These are phyloP conservation scores for Cyaniris semiargus DNA, from an alignment of 2,888 invertebrate genomes.

Conservation along the genomic window DNA sequence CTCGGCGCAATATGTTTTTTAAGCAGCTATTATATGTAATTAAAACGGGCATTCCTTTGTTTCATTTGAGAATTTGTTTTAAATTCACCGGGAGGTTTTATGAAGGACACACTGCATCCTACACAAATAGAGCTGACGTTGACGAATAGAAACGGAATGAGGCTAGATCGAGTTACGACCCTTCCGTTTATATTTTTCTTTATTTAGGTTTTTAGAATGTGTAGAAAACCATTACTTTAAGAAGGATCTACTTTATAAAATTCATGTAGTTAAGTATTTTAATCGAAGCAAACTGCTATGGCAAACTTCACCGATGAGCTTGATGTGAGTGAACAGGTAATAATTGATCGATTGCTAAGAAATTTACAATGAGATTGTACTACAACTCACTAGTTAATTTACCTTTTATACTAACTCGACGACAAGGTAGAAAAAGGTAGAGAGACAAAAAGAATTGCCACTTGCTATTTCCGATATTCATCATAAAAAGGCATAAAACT, in stretches of 20 bases:
- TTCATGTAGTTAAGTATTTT: background rate
- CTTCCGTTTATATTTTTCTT: background rate
- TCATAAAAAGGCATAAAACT: constrained; percentile 18
- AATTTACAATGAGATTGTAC: constrained; percentile 31
- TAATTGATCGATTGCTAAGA: background rate
- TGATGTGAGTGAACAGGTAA: background rate
- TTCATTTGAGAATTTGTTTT: constrained; percentile 46
- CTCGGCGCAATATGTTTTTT: constrained; percentile 28
- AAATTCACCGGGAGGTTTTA: constrained; percentile 20
- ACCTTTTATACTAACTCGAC: constrained; percentile 31
- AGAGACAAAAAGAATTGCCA: constrained; percentile 39
- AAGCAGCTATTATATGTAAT: constrained; percentile 47
- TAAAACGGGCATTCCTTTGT: constrained; percentile 60
- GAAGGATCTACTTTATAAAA: no score
- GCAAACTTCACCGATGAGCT: constrained; percentile 2
- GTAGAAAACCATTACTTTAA: background rate
- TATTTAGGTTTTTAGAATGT: constrained; percentile 15
- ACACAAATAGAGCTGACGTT: constrained; percentile 5
- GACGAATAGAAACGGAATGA: background rate
- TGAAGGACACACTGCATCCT: background rate
- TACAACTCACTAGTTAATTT: constrained; percentile 35
- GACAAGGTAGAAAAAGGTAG: constrained; percentile 36
- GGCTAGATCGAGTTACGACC: background rate
- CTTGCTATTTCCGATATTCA: constrained; percentile 34
- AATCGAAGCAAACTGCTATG: background rate